Percentiles rank a stretch among this genome's conserved stretches.
phyloP scores from a whole-genome alignment of 2,888 invertebrate genomes.

The Meiosimyza platycephala region DNA sequence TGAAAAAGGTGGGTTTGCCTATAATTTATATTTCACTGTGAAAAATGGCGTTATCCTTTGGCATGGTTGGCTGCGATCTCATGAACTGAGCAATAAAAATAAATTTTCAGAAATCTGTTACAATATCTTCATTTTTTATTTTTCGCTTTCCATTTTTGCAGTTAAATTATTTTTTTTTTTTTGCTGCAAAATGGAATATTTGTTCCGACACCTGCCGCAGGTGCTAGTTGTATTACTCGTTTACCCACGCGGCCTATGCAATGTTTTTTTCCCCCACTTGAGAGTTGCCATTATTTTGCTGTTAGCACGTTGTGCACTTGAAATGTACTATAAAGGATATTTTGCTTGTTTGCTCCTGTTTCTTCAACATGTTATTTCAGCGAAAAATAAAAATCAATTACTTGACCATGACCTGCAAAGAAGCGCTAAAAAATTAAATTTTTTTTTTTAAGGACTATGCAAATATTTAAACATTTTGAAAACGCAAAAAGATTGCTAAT shows the following conservation, averaged over 20 bases:
- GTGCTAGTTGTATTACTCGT: background rate
- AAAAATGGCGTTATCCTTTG: background rate
- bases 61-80: background rate
- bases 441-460: too few species aligned
- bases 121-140: background rate
- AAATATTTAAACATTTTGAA: too few species aligned
- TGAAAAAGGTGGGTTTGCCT: too few species aligned
- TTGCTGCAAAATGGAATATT: background rate
- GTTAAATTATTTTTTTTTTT: background rate
- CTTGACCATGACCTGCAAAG: slow-evolving; percentile 17
- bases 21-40: too few species aligned
- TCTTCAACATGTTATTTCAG: background rate
- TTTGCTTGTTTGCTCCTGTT: background rate
- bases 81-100: slow-evolving; percentile 12
- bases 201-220: background rate
- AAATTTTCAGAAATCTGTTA: background rate
- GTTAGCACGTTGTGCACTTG: slow-evolving; percentile 13
- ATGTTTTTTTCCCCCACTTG: background rate
- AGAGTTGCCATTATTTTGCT: slow-evolving; percentile 10
- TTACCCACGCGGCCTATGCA: too few species aligned
- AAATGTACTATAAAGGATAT: background rate
- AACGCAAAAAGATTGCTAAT: too few species aligned
- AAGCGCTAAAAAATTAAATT: background rate
- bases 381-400: slow-evolving; percentile 3
- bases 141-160: background rate